Evolutionary conservation across 2,888 invertebrate genomes (phyloP).

Genomic region (Andrena bucephala): DNA sequence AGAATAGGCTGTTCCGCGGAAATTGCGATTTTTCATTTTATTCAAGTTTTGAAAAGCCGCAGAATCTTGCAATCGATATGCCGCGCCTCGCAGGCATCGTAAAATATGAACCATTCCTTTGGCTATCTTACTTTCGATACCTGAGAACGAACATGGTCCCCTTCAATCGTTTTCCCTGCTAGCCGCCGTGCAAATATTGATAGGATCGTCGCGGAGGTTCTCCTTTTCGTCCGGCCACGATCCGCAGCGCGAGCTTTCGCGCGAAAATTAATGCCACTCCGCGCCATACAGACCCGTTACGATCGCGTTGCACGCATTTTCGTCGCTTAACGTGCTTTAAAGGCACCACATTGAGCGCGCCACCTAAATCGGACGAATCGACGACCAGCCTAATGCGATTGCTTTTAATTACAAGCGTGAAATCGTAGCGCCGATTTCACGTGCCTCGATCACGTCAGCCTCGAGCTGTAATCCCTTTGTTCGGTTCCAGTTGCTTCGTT

Average conservation of each 20-base stretch:
- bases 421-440: slow-evolving; percentile 27
- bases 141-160: neutral
- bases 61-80: neutral
- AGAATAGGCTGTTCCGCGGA: neutral
- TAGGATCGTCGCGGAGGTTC: neutral
- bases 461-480: slow-evolving; percentile 36
- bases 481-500: slow-evolving; percentile 24
- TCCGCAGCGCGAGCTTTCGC: slow-evolving; percentile 3
- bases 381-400: slow-evolving; percentile 27
- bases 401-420: slow-evolving; percentile 40
- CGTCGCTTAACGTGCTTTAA: slow-evolving; percentile 30
- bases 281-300: neutral
- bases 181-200: slow-evolving; percentile 15
- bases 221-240: neutral
- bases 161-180: neutral
- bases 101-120: neutral
- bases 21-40: neutral
- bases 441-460: neutral
- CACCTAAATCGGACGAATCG: slow-evolving; percentile 25
- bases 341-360: slow-evolving; percentile 4
- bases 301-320: neutral
- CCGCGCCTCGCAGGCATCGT: neutral
- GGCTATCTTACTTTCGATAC: neutral
- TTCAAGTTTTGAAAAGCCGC: neutral
- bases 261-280: slow-evolving; percentile 6